A percentile compares a stretch with the other conserved stretches of the same genome.
Evolutionary conservation across 2,113 vertebrate species (phyloP).

Genomic region (Ia io): DNA sequence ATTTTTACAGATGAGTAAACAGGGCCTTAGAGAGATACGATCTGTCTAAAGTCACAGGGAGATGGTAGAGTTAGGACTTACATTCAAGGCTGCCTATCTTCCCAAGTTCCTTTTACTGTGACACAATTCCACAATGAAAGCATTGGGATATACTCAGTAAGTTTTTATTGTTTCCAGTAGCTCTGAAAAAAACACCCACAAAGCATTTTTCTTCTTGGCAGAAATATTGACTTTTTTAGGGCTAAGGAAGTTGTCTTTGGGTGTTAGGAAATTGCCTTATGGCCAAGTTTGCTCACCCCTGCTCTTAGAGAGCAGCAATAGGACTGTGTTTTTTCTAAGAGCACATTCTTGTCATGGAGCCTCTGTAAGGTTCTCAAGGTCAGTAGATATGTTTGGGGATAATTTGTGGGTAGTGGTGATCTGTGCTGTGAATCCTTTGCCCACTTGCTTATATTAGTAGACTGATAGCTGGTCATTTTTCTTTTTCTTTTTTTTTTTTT

Average conservation of each 20-base stretch:
- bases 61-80: background rate
- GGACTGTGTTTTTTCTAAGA: background rate
- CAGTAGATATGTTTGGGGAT: background rate
- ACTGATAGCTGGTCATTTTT: background rate
- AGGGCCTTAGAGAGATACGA: background rate
- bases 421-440: background rate
- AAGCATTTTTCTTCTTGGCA: background rate
- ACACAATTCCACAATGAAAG: background rate
- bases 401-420: background rate
- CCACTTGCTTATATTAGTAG: background rate
- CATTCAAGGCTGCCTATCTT: background rate
- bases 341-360: background rate
- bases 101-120: background rate
- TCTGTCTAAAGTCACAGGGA: background rate
- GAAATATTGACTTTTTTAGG: background rate
- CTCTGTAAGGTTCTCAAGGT: background rate
- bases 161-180: background rate
- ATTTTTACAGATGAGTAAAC: slow-evolving; percentile 11
- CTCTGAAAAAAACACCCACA: background rate
- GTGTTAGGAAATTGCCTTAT: background rate
- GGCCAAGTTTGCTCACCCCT: background rate
- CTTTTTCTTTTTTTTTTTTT: background rate
- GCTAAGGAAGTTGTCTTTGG: background rate
- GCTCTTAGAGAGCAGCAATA: background rate
- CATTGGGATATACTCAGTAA: background rate